Conservation (phyloP, 2,113 vertebrate species). For the Zosterops lateralis region DNA sequence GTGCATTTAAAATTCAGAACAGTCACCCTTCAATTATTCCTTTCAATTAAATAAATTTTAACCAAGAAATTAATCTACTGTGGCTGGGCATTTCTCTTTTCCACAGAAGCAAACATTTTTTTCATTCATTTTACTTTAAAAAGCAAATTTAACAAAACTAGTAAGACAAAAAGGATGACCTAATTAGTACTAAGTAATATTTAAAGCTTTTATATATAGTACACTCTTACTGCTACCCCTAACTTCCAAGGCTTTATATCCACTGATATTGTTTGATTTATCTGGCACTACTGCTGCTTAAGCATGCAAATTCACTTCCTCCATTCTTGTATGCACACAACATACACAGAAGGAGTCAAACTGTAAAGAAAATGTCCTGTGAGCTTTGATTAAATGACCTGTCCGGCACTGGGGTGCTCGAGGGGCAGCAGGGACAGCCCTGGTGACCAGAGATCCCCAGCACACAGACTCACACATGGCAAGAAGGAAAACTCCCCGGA, state of each 20-base stretch:
- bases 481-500: neutral
- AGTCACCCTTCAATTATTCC: conserved; percentile 35
- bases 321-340: neutral
- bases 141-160: conserved; percentile 36
- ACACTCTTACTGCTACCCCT: neutral
- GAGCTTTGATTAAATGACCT: neutral
- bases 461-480: neutral
- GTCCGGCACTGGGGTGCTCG: neutral
- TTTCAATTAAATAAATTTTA: conserved; percentile 43
- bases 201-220: conserved; percentile 36
- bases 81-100: neutral
- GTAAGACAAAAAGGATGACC: conserved; percentile 40
- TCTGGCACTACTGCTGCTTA: neutral
- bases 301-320: neutral
- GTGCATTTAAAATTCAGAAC: conserved; percentile 8
- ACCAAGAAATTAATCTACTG: conserved; percentile 36
- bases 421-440: neutral
- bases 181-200: conserved; percentile 47
- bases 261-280: neutral
- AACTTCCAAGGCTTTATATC: neutral
- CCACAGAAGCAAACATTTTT: conserved; percentile 28
- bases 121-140: neutral
- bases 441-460: neutral
- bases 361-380: neutral
- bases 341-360: neutral